A percentile compares a stretch with the other conserved stretches of the same genome.
These are phyloP conservation scores for Drosophila borborema DNA, from an alignment of 2,888 invertebrate species.

Conservation along the genomic window DNA sequence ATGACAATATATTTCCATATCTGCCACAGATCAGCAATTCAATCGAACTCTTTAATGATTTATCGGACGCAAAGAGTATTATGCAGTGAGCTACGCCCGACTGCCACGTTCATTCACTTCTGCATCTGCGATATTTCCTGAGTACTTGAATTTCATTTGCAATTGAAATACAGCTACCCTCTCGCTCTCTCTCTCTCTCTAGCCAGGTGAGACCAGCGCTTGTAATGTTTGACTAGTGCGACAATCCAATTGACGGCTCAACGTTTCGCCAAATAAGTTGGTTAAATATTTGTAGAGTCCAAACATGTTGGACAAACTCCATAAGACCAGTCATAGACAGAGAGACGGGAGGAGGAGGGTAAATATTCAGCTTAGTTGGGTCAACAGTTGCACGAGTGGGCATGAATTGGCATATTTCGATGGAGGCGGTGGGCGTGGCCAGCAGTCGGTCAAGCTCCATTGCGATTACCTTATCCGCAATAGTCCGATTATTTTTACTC, in stretches of 20 bases:
- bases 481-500: not conserved
- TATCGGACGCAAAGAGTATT: not conserved
- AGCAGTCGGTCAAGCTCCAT: conserved; percentile 42
- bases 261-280: conserved; percentile 34
- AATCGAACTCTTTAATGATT: not conserved
- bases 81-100: not conserved
- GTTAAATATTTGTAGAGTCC: conserved; percentile 34
- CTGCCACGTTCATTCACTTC: not conserved
- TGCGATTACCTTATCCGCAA: conserved; percentile 37
- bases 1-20: too few species aligned
- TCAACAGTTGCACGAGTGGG: conserved; percentile 37
- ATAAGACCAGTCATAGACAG: conserved; percentile 18
- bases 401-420: conserved; percentile 38
- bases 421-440: conserved; percentile 18
- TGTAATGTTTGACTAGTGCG: conserved; percentile 22
- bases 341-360: not conserved
- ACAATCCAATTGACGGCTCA: conserved; percentile 39
- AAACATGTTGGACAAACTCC: conserved; percentile 37
- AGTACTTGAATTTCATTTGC: conserved; percentile 12
- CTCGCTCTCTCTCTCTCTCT: not conserved
- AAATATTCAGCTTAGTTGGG: conserved; percentile 39
- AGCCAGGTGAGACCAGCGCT: not conserved
- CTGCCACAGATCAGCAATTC: not conserved
- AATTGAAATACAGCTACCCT: conserved; percentile 5
- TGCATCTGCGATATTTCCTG: not conserved